A percentile compares a stretch with the other conserved stretches of the same genome.
phyloP scores from a whole-genome alignment of 1,140 invertebrate species.

The Neodiprion lecontei region DNA sequence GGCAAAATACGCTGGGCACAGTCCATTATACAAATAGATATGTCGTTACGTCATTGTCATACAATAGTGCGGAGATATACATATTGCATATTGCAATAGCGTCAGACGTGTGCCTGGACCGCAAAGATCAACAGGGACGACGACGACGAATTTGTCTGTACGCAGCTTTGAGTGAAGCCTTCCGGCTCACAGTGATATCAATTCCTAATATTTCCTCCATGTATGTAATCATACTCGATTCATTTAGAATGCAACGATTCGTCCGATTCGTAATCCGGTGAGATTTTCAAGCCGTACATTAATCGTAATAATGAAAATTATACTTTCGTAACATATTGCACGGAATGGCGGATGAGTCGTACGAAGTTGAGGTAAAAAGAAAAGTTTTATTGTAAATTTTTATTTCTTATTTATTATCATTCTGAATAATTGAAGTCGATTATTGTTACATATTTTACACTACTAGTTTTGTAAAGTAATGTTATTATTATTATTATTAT shows the following conservation, averaged over 20 bases:
- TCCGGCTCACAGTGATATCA: slow-evolving; percentile 50
- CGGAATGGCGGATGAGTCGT: neutral
- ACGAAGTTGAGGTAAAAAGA: slow-evolving; percentile 1
- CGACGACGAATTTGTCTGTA: slow-evolving; percentile 36
- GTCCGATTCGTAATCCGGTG: neutral
- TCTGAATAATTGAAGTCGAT: slow-evolving; percentile 7
- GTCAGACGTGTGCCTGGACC: neutral
- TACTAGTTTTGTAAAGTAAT: slow-evolving; percentile 5
- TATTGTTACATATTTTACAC: slow-evolving; percentile 2
- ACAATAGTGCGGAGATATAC: slow-evolving; percentile 6
- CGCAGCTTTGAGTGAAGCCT: slow-evolving; percentile 45
- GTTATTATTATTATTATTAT: neutral
- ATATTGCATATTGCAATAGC: slow-evolving; percentile 3
- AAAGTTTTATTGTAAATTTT: slow-evolving; percentile 1
- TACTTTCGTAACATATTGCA: neutral
- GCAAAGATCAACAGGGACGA: neutral
- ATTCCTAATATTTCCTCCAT: slow-evolving; percentile 38
- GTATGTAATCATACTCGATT: slow-evolving; percentile 3
- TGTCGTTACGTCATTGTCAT: neutral
- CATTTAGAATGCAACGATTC: slow-evolving; percentile 7
- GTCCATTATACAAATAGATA: neutral
- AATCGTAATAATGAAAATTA: neutral
- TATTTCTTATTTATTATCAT: slow-evolving; percentile 3
- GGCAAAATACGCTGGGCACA: neutral
- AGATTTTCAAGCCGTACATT: neutral